Evolutionary conservation across 2,888 invertebrate genomes (phyloP), one percentile per base, ranked within the genome.

Genomic region (Cephus runcator): DNA sequence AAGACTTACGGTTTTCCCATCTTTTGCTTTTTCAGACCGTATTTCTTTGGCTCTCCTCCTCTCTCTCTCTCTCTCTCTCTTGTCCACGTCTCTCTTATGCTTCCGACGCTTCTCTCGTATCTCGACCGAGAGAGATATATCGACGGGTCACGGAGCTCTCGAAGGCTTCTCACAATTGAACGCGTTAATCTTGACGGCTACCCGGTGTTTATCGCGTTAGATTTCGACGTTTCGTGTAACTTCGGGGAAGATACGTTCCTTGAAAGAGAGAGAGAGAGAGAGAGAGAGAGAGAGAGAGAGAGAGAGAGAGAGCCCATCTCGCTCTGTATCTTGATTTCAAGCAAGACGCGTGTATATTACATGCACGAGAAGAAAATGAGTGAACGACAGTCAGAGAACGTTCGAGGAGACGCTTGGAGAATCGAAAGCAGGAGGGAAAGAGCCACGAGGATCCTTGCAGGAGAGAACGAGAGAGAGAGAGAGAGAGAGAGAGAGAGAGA

Each of bases 361-460:
- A 56, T 2, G 71, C 77, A 79, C 75, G 76, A 79, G 79, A 33
- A 76, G 69, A 31, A 34, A 71, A 56, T 23, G 56, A 76, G 71
- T 30, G 34, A 69, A 35, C 34, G 30, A 69, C 30, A 36, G 77
- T 71, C 15, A 69, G 56, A 76, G 15, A 56, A 56, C 40, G 40
- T 6, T 23, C 0, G 9, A 23, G 40, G 23, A 56, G 40, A 56
- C 23, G 23, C 23, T 56, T 6, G 23, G 40, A 56, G 40, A 56
- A 56, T 23, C 15, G 23, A 56, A 56, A 23, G 40, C 23, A 56
- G 23, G 4, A 23, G 9, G 9, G 23, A 6, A 56, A 56, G 40
- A 56, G 40, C 12, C 9, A 56, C 40, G 9, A 56, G 9, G 23
- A 56, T 56, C 40, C 23, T 15, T 56, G 23, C 23, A 56, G 23